Evolutionary conservation across 2,888 invertebrate genomes (phyloP), one percentile per base, ranked within the genome.

Genomic region (Buathra laborator): DNA sequence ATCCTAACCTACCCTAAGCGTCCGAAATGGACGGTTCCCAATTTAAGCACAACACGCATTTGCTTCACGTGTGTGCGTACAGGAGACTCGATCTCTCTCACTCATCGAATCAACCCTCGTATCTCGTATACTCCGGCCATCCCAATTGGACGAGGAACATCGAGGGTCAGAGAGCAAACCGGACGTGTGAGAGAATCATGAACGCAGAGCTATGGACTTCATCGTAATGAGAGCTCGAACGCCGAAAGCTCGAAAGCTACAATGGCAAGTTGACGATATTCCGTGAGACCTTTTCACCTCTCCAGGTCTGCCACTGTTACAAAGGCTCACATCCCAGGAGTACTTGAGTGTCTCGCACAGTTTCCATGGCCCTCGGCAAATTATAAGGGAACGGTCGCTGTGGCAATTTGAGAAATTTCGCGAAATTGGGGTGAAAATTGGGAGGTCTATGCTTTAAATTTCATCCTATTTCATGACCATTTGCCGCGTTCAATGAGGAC

Each of bases 371-470:
- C 80, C 48, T 32, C 68, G 62, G 83, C 83, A 86, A 88, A 88
- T 88, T 87, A 88, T 88, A 76, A 78, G 75, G 37, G 77, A 78
- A 86, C 76, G 86, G 56, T 56, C 29, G 56, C 19, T 24, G 56
- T 74, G 86, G 87, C 87, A 87, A 87, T 86, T 88, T 71, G 86
- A 83, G 85, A 88, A 89, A 87, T 88, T 86, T 86, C 85, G 85
- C 82, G 86, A 87, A 89, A 88, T 89, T 87, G 86, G 87, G 86
- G 87, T 88, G 89, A 87, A 88, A 88, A 87, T 89, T 85, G 87
- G 86, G 83, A 81, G 85, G 86, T 86, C 83, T 37, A 81, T 68
- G 81, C 68, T 87, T 86, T 85, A 85, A 88, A 88, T 87, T 87
- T 85, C 83, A 53, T 70, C 72, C 72, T 82, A 78, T 59, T 10